Conservation (phyloP, 2,888 invertebrate genomes). For the Xestia xanthographa region DNA sequence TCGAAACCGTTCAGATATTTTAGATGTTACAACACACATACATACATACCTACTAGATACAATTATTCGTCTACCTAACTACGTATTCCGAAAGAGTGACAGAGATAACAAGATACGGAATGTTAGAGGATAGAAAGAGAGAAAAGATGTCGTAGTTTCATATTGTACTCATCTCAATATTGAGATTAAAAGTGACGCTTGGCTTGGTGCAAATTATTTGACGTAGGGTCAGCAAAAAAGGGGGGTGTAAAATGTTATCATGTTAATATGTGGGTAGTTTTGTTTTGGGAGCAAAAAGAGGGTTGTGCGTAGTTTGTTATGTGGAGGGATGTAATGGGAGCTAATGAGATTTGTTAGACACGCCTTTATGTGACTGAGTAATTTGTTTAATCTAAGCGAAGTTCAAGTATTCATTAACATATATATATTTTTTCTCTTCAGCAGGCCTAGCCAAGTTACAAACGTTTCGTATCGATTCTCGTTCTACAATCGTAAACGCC, state of each 20-base stretch:
- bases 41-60: conserved; percentile 39
- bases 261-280: conserved; percentile 39
- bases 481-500: too few species aligned
- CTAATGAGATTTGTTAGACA: conserved; percentile 37
- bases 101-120: conserved; percentile 58
- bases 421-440: background rate
- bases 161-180: conserved; percentile 90
- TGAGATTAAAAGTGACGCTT: conserved; percentile 90
- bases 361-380: background rate
- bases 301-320: conserved; percentile 22
- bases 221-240: conserved; percentile 78
- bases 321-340: conserved; percentile 5
- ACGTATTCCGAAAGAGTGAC: conserved; percentile 52
- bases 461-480: too few species aligned
- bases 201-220: conserved; percentile 89
- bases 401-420: background rate
- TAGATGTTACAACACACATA: conserved; percentile 27
- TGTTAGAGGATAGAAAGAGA: conserved; percentile 68
- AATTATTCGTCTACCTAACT: conserved; percentile 44
- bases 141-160: conserved; percentile 79
- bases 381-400: conserved; percentile 4
- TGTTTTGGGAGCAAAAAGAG: conserved; percentile 42
- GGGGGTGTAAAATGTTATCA: conserved; percentile 35
- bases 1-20: conserved; percentile 32
- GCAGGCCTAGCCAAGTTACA: too few species aligned